A percentile compares a stretch with the other conserved stretches of the same genome.
Evolutionary conservation across 2,797 vertebrate genomes (phyloP).

Genomic region (Poeciliopsis infans): DNA sequence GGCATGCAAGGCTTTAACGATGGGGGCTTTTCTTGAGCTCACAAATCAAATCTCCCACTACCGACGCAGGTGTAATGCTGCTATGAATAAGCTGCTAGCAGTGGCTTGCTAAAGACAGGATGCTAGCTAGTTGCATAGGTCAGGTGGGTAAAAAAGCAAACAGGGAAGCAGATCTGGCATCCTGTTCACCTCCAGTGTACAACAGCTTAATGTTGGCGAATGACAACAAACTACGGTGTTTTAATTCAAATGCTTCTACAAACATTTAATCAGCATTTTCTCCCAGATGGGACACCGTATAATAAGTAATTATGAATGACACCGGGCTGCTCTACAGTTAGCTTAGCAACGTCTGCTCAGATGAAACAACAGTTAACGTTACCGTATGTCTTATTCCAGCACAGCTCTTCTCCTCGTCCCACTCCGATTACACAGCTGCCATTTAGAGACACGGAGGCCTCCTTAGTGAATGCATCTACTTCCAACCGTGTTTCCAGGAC

Average conservation of each 20-base stretch:
- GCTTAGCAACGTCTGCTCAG: slow-evolving; percentile 58
- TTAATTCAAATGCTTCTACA: background rate
- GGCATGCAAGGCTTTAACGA: background rate
- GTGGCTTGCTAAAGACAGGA: slow-evolving; percentile 39
- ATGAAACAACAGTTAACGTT: slow-evolving; percentile 47
- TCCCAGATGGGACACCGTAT: background rate
- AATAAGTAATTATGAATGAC: slow-evolving; percentile 30
- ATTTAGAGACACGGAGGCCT: background rate
- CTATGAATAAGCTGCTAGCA: slow-evolving; percentile 31
- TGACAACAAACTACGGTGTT: background rate
- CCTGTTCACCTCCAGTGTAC: slow-evolving; percentile 10
- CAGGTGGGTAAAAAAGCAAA: slow-evolving; percentile 50
- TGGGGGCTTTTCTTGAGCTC: background rate
- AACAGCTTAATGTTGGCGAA: slow-evolving; percentile 1
- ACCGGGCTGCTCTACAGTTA: slow-evolving; percentile 36
- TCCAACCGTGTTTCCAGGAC: background rate
- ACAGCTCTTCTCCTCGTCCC: slow-evolving; percentile 46
- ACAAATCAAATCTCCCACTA: slow-evolving; percentile 8
- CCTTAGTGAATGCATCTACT: slow-evolving; percentile 11
- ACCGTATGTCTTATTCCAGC: slow-evolving; percentile 67
- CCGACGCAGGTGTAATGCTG: slow-evolving; percentile 19
- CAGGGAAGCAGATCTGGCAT: slow-evolving; percentile 38
- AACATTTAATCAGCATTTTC: background rate
- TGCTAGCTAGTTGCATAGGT: slow-evolving; percentile 55
- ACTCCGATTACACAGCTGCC: slow-evolving; percentile 33